These are phyloP conservation scores for Amblyjoppa fuscipennis DNA, from an alignment of 2,888 invertebrate species.

Conservation along the genomic window DNA sequence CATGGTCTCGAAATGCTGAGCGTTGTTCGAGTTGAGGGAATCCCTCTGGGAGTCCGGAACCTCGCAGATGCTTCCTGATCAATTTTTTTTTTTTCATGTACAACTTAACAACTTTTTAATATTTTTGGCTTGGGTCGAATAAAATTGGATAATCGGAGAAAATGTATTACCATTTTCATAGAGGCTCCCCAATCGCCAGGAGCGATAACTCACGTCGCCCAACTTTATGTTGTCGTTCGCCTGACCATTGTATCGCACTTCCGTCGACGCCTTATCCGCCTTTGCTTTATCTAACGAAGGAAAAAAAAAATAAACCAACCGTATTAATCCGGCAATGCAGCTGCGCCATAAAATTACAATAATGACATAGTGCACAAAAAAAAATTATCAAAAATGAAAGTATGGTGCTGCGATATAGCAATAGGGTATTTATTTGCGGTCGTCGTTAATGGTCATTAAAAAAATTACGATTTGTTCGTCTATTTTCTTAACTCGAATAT, in stretches of 20 bases:
- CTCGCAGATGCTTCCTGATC: conserved; percentile 79
- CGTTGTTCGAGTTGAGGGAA: conserved; percentile 76
- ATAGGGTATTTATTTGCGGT: neutral
- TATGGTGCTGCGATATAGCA: neutral
- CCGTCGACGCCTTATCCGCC: conserved; percentile 58
- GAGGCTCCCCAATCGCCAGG: conserved; percentile 83
- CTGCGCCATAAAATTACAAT: neutral
- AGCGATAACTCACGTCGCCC: conserved; percentile 82
- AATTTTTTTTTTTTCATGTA: too few species aligned
- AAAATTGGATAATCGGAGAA: neutral
- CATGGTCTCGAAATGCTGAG: conserved; percentile 58
- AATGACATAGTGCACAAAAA: neutral
- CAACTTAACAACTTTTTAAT: neutral
- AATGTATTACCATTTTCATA: conserved; percentile 78
- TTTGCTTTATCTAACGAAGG: conserved; percentile 58
- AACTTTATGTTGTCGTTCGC: conserved; percentile 79
- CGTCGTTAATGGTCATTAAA: conserved; percentile 2
- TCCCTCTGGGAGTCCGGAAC: conserved; percentile 74
- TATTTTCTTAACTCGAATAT: conserved; percentile 34
- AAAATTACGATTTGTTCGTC: conserved; percentile 36
- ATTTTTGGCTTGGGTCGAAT: neutral
- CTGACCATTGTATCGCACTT: conserved; percentile 59
- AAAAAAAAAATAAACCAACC: neutral
- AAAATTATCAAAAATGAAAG: neutral
- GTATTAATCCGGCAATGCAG: neutral